Conservation (phyloP, 2,888 invertebrate genomes). For the Aspidiotus destructor region DNA sequence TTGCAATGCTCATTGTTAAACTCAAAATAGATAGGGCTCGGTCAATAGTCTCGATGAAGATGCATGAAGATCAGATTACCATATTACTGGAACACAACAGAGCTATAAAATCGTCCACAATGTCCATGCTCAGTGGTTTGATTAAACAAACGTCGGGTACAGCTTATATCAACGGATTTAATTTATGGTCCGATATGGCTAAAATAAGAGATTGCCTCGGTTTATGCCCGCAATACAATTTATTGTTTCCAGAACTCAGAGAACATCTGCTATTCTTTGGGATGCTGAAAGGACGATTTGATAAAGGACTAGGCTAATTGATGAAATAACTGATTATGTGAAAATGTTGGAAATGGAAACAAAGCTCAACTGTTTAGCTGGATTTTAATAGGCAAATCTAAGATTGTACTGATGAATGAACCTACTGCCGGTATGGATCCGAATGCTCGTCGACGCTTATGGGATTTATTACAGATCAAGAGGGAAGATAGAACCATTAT, state of each 20-base stretch:
- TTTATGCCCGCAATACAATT: constrained; percentile 77
- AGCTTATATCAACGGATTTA: constrained; percentile 59
- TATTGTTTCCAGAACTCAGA: constrained; percentile 65
- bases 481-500: constrained; percentile 63
- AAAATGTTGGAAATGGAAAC: constrained; percentile 51
- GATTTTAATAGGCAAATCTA: too few species aligned
- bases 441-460: constrained; percentile 68
- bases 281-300: constrained; percentile 53
- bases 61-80: constrained; percentile 83
- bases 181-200: constrained; percentile 54
- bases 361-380: constrained; percentile 34
- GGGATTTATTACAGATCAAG: constrained; percentile 64
- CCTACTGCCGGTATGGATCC: constrained; percentile 63
- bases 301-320: constrained; percentile 46
- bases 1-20: too few species aligned
- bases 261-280: constrained; percentile 78
- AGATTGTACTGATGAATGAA: constrained; percentile 57
- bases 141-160: constrained; percentile 58
- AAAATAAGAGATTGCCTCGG: constrained; percentile 62
- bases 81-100: constrained; percentile 78
- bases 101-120: constrained; percentile 88
- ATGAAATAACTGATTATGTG: constrained; percentile 56
- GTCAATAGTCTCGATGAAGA: constrained; percentile 63
- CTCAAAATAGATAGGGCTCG: too few species aligned
- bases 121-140: constrained; percentile 81